Evolutionary conservation across 2,888 invertebrate species (phyloP).

Genomic region (Argyresthia albistria): DNA sequence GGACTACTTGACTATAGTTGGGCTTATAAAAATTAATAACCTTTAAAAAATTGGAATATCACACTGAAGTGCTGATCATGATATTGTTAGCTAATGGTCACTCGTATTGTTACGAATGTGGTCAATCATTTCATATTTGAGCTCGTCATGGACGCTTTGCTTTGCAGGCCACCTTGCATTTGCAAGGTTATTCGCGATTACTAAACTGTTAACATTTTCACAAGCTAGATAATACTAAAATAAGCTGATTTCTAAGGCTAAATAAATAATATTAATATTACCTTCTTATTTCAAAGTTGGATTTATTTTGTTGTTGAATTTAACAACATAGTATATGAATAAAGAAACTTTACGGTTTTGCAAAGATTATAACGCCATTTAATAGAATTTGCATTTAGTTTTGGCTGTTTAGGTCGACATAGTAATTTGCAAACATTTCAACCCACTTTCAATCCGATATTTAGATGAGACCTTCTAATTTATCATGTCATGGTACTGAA

Average conservation of each 20-base stretch:
- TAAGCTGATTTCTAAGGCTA: too few species aligned
- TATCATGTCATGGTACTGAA: conserved; percentile 8
- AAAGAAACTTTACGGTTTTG: too few species aligned
- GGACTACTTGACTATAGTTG: neutral
- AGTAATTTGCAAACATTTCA: conserved; percentile 28
- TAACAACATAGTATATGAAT: too few species aligned
- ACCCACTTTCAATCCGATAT: conserved; percentile 30
- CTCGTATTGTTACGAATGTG: neutral
- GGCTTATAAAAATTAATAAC: neutral
- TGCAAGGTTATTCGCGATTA: neutral
- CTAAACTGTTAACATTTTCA: neutral
- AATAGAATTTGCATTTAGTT: conserved; percentile 31
- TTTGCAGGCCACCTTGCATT: neutral
- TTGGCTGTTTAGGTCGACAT: conserved; percentile 42
- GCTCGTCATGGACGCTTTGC: neutral
- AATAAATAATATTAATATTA: too few species aligned
- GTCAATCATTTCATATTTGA: neutral
- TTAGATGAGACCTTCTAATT: conserved; percentile 26
- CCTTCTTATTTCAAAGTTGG: too few species aligned
- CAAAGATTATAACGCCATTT: too few species aligned
- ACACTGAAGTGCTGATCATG: too few species aligned
- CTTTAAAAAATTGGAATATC: too few species aligned
- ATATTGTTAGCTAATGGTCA: neutral
- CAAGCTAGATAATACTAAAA: too few species aligned
- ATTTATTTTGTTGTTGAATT: too few species aligned